phyloP scores from a whole-genome alignment of 2,888 invertebrate species.

The Perdita meconis region DNA sequence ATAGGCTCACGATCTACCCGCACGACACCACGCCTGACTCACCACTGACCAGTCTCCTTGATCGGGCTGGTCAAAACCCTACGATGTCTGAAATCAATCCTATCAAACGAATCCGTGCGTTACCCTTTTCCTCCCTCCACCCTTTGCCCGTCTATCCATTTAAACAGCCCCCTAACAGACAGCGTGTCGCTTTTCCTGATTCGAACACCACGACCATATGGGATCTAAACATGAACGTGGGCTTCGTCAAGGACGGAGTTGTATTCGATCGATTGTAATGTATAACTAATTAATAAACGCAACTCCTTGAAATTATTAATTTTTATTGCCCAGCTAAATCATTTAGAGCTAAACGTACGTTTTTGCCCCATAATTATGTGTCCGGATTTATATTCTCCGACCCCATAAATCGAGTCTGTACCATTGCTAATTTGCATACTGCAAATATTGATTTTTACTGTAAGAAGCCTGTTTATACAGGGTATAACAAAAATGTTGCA shows the following conservation, averaged over 20 bases:
- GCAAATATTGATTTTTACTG: too few species aligned
- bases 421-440: too few species aligned
- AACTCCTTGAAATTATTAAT: too few species aligned
- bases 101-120: constrained; percentile 69
- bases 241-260: not conserved
- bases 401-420: too few species aligned
- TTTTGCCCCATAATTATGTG: too few species aligned
- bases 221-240: not conserved
- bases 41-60: constrained; percentile 51
- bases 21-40: constrained; percentile 49
- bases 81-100: constrained; percentile 71
- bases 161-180: constrained; percentile 42
- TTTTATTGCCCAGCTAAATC: too few species aligned
- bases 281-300: too few species aligned
- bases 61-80: constrained; percentile 52
- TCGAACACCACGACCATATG: not conserved
- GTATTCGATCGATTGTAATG: too few species aligned
- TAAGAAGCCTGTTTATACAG: too few species aligned
- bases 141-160: constrained; percentile 36
- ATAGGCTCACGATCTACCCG: constrained; percentile 15
- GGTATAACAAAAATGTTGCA: too few species aligned
- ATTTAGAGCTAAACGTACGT: too few species aligned
- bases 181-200: not conserved
- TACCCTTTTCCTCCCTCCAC: constrained; percentile 49
- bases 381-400: too few species aligned